Base-by-base conservation (phyloP, 2,888 invertebrate species). In the Blastobasis adustella region DNA sequence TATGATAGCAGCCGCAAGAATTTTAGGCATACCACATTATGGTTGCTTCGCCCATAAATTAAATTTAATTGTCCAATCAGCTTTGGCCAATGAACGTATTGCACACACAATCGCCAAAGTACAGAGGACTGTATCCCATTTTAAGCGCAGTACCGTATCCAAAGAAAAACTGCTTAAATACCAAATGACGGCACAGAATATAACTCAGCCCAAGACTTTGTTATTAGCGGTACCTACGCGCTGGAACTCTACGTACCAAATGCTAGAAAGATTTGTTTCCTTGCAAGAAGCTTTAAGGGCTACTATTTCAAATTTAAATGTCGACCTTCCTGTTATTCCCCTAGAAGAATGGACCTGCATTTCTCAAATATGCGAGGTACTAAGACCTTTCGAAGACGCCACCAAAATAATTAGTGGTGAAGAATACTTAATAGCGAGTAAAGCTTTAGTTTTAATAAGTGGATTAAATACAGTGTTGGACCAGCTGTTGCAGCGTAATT, bases 371-470 rank as follows among this genome's bases (percentile, higher is more conserved):
- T 23, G 23, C 23, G 23, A 23, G 23, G 23, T 23, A 23, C 23
- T 23, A 23, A 23, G 23, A 23, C 23, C 23, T 23, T 23, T 23
- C 23, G 23, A 23, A 23, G 23, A 23, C 23, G 23, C 23, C 23
- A 23, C 3, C 23, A 23, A 23, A 23, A 23, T 23, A 23, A 23
- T 23, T 23, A 23, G 23, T 23, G 5, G 54, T 37, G 57, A 58
- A 51, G 55, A 47, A 10, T 56, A 59, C 45, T 40, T 56, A 23
- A 10, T 45, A 39, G 48, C 43, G 5, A 52, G 52, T 36, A 49
- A 49, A 23, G 23, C 23, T 23, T 52, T 45, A 49, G 52, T 49
- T 49, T 44, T 47, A 51, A 46, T 46, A 48, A 54, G 23, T 46
- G 45, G 45, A 48, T 48, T 38, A 51, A 49, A 46, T 51, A 47